phyloP scores from a whole-genome alignment of 2,888 invertebrate genomes.

The Schizaphis graminum region DNA sequence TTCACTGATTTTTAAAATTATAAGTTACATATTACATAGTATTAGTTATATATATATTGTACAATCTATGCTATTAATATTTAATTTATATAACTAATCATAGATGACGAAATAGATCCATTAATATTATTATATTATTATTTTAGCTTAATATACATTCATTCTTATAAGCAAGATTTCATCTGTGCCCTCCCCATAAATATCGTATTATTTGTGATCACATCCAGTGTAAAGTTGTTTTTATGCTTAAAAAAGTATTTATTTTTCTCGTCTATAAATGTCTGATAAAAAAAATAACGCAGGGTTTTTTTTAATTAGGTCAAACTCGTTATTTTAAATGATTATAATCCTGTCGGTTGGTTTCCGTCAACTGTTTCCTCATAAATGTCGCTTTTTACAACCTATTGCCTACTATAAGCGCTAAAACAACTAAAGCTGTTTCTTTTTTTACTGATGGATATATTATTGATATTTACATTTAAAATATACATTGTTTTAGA shows the following conservation, averaged over 20 bases:
- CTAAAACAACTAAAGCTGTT: neutral
- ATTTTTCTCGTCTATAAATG: neutral
- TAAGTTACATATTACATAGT: neutral
- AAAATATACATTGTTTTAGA: neutral
- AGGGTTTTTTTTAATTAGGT: neutral
- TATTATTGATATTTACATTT: neutral
- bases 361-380: slow-evolving; percentile 3
- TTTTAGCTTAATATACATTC: neutral
- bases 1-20: neutral
- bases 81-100: neutral
- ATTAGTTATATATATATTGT: neutral
- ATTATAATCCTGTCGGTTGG: neutral
- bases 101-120: neutral
- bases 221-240: neutral
- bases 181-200: neutral
- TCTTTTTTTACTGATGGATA: neutral
- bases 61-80: neutral
- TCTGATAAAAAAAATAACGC: neutral
- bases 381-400: slow-evolving; percentile 3
- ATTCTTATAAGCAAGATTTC: neutral
- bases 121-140: neutral
- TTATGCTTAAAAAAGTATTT: neutral
- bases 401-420: neutral
- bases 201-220: neutral
- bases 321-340: neutral